These are phyloP conservation scores for Psittacus erithacus DNA, from an alignment of 2,113 vertebrate species.

Conservation along the genomic window DNA sequence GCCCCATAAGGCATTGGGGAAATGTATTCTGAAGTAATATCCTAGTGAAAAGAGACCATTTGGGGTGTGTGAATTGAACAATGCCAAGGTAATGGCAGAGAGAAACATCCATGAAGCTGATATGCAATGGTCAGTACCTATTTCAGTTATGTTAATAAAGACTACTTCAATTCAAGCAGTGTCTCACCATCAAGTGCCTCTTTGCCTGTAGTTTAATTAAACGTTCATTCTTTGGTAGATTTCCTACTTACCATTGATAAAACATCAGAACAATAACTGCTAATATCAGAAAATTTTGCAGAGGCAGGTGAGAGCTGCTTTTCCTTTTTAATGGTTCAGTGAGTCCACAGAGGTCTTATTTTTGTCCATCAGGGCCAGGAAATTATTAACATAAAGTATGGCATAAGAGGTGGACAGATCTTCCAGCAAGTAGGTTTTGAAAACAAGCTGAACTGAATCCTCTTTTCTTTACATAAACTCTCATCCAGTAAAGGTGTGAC, in stretches of 20 bases:
- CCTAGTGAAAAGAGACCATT: neutral
- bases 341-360: neutral
- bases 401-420: neutral
- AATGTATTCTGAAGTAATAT: neutral
- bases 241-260: neutral
- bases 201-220: neutral
- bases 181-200: neutral
- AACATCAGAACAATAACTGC: neutral
- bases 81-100: neutral
- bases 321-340: neutral
- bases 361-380: neutral
- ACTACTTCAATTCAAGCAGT: neutral
- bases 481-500: neutral
- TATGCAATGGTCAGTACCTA: neutral
- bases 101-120: neutral
- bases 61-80: neutral
- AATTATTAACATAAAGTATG: neutral
- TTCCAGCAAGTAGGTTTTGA: constrained; percentile 22
- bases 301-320: neutral
- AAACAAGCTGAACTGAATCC: constrained; percentile 5
- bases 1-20: neutral
- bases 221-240: neutral
- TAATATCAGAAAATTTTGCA: neutral
- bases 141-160: neutral
- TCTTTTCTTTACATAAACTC: neutral